phyloP scores from a whole-genome alignment of 1,140 invertebrate genomes.

The Augochlora pura region DNA sequence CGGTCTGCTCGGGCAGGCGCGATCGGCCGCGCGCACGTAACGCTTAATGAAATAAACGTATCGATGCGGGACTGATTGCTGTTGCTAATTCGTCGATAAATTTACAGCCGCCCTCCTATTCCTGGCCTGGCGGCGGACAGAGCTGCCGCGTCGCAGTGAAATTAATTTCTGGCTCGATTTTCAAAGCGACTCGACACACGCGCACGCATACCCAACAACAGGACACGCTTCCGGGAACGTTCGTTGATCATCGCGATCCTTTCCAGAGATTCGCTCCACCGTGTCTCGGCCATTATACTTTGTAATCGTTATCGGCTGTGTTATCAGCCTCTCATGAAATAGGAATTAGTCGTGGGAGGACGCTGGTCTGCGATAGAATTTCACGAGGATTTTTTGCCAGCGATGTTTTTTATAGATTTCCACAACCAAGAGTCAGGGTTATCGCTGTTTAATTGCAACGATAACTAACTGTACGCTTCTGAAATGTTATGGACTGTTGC shows the following conservation, averaged over 20 bases:
- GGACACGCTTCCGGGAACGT: neutral
- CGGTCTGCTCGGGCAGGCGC: neutral
- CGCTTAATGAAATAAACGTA: slow-evolving; percentile 68
- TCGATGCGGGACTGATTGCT: slow-evolving; percentile 56
- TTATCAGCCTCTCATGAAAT: no score
- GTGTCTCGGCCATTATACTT: neutral
- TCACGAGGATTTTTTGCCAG: no score
- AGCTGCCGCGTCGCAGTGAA: neutral
- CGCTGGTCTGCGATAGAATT: no score
- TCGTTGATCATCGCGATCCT: slow-evolving; percentile 10
- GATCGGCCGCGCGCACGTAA: slow-evolving; percentile 18
- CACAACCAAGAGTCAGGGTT: no score
- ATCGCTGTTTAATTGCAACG: no score
- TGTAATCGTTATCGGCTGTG: no score
- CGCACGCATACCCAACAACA: neutral
- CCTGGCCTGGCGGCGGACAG: neutral
- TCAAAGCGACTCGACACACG: slow-evolving; percentile 34
- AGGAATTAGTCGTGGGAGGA: no score
- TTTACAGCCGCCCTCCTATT: slow-evolving; percentile 40
- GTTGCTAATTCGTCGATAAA: slow-evolving; percentile 68
- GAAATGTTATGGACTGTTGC: no score
- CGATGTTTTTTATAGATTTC: no score
- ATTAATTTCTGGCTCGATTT: slow-evolving; percentile 52
- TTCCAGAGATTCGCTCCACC: neutral
- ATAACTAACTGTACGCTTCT: no score